Evolutionary conservation across 2,113 vertebrate species (phyloP), one percentile per base, ranked within the genome.

Genomic region (Ceyx melanurus): DNA sequence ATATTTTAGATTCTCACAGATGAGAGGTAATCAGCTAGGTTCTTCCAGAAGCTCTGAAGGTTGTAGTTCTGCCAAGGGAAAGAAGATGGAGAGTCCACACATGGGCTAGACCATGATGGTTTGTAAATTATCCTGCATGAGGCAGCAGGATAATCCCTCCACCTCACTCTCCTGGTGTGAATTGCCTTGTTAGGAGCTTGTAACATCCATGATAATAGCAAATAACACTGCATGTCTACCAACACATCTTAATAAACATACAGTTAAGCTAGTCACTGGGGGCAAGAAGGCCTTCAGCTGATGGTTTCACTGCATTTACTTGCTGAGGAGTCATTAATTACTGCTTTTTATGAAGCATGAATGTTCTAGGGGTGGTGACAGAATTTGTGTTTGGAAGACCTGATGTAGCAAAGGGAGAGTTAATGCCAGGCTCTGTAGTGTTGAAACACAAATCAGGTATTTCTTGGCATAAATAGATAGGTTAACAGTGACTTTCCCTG

Each of bases 181-280:
- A 73, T 29, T 62, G 62, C 46, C 67, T 90, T 53, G 54, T 86
- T 92, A 90, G 54, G 80, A 61, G 33, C 66, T 82, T 84, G 74
- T 89, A 89, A 70, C 50, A 57, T 37, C 33, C 13, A 10, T 6
- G 33, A 4, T 22, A 29, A 31, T 51, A 85, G 37, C 46, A 82
- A 74, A 54, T 12, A 85, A 21, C 50, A 40, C 29, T 42, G 23
- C 22, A 22, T 21, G 21, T 33, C 28, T 10, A 54, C 11, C 10
- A 17, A 70, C 37, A 10, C 25, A 29, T 28, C 50, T 56, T 74
- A 73, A 83, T 76, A 82, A 90, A 90, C 25, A 86, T 37, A 45
- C 0, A 0, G 23, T 48, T 50, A 58, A 76, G n/a, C 19, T 54
- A 9, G 42, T 37, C 51, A 51, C 33, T 28, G 6, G 26, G 18